phyloP scores from a whole-genome alignment of 1,140 invertebrate species.

The Lamellibrachia luymesi region DNA sequence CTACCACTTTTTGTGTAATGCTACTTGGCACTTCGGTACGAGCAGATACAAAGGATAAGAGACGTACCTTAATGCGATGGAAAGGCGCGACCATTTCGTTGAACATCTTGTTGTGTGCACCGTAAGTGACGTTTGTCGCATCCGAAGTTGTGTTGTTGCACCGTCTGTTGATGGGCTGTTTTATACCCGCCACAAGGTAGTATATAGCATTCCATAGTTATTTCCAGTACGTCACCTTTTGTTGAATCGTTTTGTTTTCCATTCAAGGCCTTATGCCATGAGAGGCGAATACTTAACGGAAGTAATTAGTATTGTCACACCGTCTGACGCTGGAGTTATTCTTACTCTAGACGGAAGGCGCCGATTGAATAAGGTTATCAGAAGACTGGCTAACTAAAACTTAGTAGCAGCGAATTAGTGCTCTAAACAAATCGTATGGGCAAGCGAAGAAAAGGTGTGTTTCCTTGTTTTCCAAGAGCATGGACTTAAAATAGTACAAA shows the following conservation, averaged over 20 bases:
- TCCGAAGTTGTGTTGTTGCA: background rate
- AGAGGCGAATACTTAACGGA: background rate
- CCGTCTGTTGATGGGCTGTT: background rate
- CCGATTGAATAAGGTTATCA: background rate
- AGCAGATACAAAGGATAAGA: background rate
- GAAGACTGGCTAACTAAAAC: background rate
- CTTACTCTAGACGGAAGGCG: background rate
- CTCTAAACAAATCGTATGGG: background rate
- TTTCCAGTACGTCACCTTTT: background rate
- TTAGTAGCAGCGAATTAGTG: background rate
- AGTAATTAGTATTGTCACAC: background rate
- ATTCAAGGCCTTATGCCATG: background rate
- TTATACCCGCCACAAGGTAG: background rate
- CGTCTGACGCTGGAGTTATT: background rate
- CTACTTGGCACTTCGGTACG: too few species aligned
- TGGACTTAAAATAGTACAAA: too few species aligned
- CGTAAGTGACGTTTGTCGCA: background rate
- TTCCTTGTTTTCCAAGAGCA: background rate
- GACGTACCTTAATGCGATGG: background rate
- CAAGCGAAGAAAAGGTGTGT: background rate
- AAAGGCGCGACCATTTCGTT: background rate
- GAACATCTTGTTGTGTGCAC: background rate
- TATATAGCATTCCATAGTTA: background rate
- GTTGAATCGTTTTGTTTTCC: background rate
- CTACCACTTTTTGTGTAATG: too few species aligned